A percentile compares a stretch with the other conserved stretches of the same genome.
Evolutionary conservation across 2,888 invertebrate genomes (phyloP).

Genomic region (Zele albiditarsus): DNA sequence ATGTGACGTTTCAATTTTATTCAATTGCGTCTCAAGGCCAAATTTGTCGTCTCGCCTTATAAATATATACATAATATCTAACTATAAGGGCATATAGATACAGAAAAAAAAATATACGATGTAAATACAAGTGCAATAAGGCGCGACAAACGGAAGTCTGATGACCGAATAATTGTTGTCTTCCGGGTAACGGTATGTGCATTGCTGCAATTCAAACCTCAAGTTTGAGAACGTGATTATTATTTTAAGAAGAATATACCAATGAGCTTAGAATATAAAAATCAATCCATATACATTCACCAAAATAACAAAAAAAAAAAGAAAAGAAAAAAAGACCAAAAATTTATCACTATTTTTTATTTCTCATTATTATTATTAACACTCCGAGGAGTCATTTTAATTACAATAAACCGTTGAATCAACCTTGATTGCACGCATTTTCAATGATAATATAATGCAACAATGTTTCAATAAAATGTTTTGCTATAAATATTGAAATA

Average conservation of each 20-base stretch:
- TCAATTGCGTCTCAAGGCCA: conserved; percentile 1
- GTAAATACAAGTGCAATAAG: conserved; percentile 42
- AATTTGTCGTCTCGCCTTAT: background rate
- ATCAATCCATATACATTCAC: background rate
- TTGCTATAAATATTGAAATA: conserved; percentile 2
- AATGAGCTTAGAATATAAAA: conserved; percentile 2
- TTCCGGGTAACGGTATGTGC: conserved; percentile 68
- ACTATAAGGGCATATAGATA: background rate
- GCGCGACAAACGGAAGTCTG: conserved; percentile 53
- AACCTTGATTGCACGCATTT: background rate
- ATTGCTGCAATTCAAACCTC: conserved; percentile 48
- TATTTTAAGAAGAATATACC: conserved; percentile 1
- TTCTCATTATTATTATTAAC: background rate
- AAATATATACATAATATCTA: background rate
- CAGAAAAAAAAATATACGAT: background rate
- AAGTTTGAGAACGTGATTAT: conserved; percentile 14
- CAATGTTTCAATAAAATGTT: background rate
- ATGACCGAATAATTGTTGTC: conserved; percentile 59
- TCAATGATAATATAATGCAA: background rate
- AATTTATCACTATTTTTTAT: background rate
- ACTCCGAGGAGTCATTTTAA: background rate
- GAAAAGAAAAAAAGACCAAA: background rate
- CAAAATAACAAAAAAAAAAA: background rate
- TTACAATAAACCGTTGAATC: background rate
- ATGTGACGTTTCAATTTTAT: background rate